phyloP scores from a whole-genome alignment of 1,140 invertebrate species.

The Plodia interpunctella region DNA sequence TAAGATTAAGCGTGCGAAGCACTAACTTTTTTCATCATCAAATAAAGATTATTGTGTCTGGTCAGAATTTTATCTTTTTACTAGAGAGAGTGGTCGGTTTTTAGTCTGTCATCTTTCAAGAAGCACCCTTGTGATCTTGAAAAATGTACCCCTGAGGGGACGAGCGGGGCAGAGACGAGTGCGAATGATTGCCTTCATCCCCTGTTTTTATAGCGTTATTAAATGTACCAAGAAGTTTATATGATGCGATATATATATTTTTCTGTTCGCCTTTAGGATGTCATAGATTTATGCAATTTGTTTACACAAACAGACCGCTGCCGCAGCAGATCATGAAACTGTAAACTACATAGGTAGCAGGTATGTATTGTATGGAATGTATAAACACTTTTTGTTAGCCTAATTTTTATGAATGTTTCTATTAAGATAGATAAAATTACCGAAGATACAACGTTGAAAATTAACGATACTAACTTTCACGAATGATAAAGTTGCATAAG shows the following conservation, averaged over 20 bases:
- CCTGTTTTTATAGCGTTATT: constrained; percentile 16
- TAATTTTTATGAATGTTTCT: neutral
- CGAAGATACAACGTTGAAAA: neutral
- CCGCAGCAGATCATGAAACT: neutral
- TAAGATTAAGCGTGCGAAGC: neutral
- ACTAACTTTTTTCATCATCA: neutral
- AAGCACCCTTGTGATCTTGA: constrained; percentile 14
- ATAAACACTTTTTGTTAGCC: neutral
- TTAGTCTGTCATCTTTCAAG: constrained; percentile 9
- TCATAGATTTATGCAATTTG: neutral
- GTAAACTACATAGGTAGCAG: no score
- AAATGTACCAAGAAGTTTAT: constrained; percentile 10
- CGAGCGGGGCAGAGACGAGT: neutral
- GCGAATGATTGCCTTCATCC: constrained; percentile 12
- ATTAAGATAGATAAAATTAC: neutral
- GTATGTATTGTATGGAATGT: no score
- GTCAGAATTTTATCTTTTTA: constrained; percentile 6
- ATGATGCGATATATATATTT: neutral
- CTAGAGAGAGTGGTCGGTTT: neutral
- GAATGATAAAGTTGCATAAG: no score
- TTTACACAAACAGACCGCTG: neutral
- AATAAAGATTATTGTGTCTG: constrained; percentile 11
- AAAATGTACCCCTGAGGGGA: constrained; percentile 8
- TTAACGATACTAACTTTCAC: no score
- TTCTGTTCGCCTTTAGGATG: neutral